phyloP scores from a whole-genome alignment of 1,140 invertebrate species.

The Pissodes strobi region DNA sequence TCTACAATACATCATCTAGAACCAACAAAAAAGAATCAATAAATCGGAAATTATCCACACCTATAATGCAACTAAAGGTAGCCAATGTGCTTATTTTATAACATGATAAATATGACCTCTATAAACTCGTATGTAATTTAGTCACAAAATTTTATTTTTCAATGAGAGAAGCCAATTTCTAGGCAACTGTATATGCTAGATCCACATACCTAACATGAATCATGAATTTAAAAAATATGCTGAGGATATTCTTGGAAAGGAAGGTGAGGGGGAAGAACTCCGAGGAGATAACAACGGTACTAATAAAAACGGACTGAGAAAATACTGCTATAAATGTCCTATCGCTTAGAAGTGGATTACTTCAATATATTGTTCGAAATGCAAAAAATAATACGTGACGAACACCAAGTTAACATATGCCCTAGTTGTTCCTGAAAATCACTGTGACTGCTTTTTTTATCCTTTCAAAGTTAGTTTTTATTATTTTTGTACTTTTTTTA shows the following conservation, averaged over 20 bases:
- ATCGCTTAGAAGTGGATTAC: background rate
- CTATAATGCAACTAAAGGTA: background rate
- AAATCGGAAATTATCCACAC: background rate
- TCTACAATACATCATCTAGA: background rate
- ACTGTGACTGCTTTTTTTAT: background rate
- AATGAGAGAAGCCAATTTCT: no score
- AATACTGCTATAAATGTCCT: background rate
- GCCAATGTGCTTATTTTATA: background rate
- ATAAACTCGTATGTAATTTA: no score
- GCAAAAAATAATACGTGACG: background rate
- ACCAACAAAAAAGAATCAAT: background rate
- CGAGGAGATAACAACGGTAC: no score
- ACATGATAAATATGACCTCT: no score
- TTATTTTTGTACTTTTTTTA: background rate
- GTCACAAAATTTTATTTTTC: background rate
- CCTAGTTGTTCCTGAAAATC: background rate
- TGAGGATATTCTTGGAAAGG: background rate
- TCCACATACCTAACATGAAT: background rate
- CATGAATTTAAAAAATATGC: slow-evolving; percentile 2
- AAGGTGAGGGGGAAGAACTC: background rate
- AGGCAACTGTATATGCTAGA: background rate
- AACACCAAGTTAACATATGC: background rate
- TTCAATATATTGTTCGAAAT: background rate
- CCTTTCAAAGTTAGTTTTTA: background rate
- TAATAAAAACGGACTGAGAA: background rate